These are phyloP conservation scores for Zygothrica quintamaculata DNA, from an alignment of 2,888 invertebrate genomes.

Conservation along the genomic window DNA sequence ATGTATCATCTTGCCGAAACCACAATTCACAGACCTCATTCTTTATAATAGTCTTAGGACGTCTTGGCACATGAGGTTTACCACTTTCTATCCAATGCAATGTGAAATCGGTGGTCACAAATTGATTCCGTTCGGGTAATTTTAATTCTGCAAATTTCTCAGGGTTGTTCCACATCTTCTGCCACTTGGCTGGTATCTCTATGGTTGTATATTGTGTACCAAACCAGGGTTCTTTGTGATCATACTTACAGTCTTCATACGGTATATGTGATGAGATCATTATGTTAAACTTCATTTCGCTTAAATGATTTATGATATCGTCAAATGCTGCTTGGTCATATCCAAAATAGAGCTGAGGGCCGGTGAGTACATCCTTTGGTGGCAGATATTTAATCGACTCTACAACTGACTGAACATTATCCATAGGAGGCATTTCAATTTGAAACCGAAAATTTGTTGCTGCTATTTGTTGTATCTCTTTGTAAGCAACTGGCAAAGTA, in stretches of 20 bases:
- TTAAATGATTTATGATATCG: slow-evolving; percentile 72
- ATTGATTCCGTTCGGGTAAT: slow-evolving; percentile 90
- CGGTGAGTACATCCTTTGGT: slow-evolving; percentile 91
- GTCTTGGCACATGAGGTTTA: slow-evolving; percentile 78
- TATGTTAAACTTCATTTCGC: slow-evolving; percentile 82
- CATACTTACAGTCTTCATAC: slow-evolving; percentile 84
- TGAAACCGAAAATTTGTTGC: slow-evolving; percentile 90
- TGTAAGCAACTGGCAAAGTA: slow-evolving; percentile 61
- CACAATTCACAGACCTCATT: slow-evolving; percentile 88
- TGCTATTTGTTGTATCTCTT: slow-evolving; percentile 89
- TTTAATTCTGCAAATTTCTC: slow-evolving; percentile 86
- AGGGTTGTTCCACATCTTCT: slow-evolving; percentile 87
- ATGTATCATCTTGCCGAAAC: slow-evolving; percentile 93
- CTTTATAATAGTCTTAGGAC: slow-evolving; percentile 87
- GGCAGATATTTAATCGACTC: slow-evolving; percentile 92
- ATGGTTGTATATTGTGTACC: slow-evolving; percentile 89
- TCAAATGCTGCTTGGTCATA: slow-evolving; percentile 88
- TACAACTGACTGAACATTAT: slow-evolving; percentile 91
- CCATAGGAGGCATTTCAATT: slow-evolving; percentile 89
- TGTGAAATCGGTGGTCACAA: slow-evolving; percentile 89
- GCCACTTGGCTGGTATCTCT: slow-evolving; percentile 87
- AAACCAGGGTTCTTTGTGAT: slow-evolving; percentile 92
- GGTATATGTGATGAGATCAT: slow-evolving; percentile 83
- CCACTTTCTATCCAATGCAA: slow-evolving; percentile 78
- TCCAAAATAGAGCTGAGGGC: slow-evolving; percentile 89